A percentile compares a stretch with the other conserved stretches of the same genome.
These are phyloP conservation scores for Sphaeramia orbicularis DNA, from an alignment of 2,797 vertebrate species.

Conservation along the genomic window DNA sequence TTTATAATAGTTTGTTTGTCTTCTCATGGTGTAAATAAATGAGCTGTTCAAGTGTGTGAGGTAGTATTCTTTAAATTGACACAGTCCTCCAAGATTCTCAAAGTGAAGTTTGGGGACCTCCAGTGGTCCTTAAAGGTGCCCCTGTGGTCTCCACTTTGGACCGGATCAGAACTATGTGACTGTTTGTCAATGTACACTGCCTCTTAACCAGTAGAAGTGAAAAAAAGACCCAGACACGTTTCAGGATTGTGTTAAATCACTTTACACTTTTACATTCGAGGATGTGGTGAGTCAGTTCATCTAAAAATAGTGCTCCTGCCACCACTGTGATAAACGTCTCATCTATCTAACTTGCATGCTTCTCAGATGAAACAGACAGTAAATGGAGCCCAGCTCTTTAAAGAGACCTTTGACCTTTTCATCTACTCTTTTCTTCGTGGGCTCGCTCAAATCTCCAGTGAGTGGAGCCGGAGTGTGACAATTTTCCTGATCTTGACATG, in stretches of 20 bases:
- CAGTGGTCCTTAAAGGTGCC: not conserved
- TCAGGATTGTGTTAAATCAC: no score
- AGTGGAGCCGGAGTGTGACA: slow-evolving; percentile 1
- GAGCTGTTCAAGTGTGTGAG: not conserved
- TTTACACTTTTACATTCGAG: not conserved
- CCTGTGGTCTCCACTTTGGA: not conserved
- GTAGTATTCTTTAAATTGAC: not conserved
- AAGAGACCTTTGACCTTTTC: slow-evolving; percentile 43
- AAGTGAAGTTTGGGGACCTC: slow-evolving; percentile 8
- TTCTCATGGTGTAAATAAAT: no score
- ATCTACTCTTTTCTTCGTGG: not conserved
- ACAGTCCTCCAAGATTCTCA: not conserved
- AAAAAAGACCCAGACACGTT: no score
- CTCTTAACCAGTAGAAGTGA: no score
- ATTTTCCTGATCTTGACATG: not conserved
- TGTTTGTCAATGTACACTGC: not conserved
- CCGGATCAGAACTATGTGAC: not conserved
- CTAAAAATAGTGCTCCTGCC: slow-evolving; percentile 42
- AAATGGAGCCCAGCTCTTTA: slow-evolving; percentile 23
- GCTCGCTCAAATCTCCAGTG: not conserved
- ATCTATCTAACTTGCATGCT: slow-evolving; percentile 38
- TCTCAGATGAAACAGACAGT: slow-evolving; percentile 26
- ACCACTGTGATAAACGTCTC: slow-evolving; percentile 34
- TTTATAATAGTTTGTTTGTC: no score
- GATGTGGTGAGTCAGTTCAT: not conserved